Percentiles rank a stretch among this genome's conserved stretches.
Conservation (phyloP, 1,140 invertebrate genomes). For the Caerostris extrusa region DNA sequence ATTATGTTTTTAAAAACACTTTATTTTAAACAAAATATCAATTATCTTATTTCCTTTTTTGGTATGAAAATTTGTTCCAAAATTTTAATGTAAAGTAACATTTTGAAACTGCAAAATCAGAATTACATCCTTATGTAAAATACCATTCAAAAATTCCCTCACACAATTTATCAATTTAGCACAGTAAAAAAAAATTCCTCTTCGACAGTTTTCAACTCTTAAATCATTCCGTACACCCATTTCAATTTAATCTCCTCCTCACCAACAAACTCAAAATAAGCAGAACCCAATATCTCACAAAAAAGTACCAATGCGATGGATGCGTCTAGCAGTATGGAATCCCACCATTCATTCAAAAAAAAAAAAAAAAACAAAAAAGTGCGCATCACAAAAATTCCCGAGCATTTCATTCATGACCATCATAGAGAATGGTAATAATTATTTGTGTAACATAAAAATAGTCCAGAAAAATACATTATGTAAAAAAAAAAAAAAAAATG, state of each 20-base stretch:
- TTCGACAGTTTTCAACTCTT: neutral
- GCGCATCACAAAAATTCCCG: neutral
- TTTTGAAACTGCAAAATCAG: neutral
- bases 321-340: neutral
- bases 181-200: neutral
- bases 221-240: neutral
- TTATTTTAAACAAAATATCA: too few relatives aligned
- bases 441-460: conserved; percentile 58
- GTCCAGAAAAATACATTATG: conserved; percentile 50
- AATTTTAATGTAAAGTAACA: too few relatives aligned
- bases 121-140: neutral
- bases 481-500: neutral
- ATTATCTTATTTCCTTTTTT: too few relatives aligned
- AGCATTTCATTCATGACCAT: neutral
- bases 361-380: neutral
- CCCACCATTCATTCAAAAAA: neutral
- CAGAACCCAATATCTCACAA: neutral
- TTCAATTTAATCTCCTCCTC: conserved; percentile 34
- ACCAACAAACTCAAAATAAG: neutral
- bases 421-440: conserved; percentile 43
- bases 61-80: too few relatives aligned
- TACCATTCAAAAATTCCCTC: neutral
- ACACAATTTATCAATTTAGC: neutral
- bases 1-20: too few relatives aligned
- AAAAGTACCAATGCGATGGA: too few relatives aligned